Conservation (phyloP, 2,113 vertebrate species). For the Chaetops frenatus region DNA sequence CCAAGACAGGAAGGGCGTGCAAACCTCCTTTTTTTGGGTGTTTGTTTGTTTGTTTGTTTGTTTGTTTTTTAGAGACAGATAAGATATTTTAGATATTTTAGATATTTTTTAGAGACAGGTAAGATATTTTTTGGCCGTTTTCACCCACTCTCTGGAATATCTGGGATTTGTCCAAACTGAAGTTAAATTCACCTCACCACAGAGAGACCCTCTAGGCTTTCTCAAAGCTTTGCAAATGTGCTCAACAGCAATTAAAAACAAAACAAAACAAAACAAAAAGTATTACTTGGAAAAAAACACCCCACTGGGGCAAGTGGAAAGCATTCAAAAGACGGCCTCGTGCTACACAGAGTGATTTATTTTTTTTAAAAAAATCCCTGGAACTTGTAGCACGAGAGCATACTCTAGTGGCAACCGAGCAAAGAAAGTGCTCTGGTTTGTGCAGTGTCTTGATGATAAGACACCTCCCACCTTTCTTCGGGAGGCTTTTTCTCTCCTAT, state of each 20-base stretch:
- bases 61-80: not conserved
- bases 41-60: not conserved
- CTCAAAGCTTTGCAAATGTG: not conserved
- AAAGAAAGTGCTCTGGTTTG: slow-evolving; percentile 17
- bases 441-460: not conserved
- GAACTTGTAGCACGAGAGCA: slow-evolving; percentile 63
- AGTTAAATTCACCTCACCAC: not conserved
- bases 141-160: not conserved
- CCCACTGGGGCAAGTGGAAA: not conserved
- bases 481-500: slow-evolving; percentile 8
- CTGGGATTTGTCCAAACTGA: not conserved
- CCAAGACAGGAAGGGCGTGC: not conserved
- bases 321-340: not conserved
- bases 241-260: not conserved
- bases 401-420: slow-evolving; percentile 71
- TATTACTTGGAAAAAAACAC: not conserved
- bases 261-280: not conserved
- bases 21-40: not conserved
- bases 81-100: too few species aligned
- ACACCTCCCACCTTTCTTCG: not conserved
- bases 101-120: not conserved
- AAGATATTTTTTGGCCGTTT: not conserved
- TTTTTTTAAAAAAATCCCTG: not conserved
- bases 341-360: not conserved
- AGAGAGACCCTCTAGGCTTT: not conserved